Percentiles rank a stretch among this genome's conserved stretches.
Conservation (phyloP, 1,140 invertebrate species). For the Linepithema humile region DNA sequence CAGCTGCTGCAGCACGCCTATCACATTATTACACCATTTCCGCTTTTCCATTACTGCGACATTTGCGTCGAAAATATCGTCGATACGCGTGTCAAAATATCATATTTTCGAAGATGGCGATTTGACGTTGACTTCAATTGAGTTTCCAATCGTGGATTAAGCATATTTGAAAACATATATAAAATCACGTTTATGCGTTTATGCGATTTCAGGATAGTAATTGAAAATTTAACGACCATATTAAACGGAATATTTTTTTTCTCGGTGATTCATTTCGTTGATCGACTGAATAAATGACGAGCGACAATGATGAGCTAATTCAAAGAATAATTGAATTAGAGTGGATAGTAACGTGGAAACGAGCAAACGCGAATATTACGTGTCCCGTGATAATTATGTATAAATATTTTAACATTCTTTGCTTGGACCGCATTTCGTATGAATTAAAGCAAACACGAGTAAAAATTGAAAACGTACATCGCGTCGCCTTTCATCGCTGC, state of each 20-base stretch:
- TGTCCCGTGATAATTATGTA: conserved; percentile 12
- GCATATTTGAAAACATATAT: background rate
- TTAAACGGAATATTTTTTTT: background rate
- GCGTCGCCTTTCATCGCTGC: background rate
- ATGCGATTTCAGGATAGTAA: background rate
- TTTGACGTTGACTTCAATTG: conserved; percentile 21
- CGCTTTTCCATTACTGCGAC: conserved; percentile 24
- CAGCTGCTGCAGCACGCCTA: background rate
- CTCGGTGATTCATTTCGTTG: background rate
- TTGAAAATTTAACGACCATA: conserved; percentile 11
- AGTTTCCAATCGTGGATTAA: background rate
- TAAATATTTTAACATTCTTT: conserved; percentile 36
- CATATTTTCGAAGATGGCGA: background rate
- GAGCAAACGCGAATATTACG: conserved; percentile 3
- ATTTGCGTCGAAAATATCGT: conserved; percentile 22
- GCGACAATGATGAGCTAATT: background rate
- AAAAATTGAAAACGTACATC: conserved; percentile 36
- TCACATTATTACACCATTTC: conserved; percentile 31
- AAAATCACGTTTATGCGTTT: background rate
- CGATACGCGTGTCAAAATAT: conserved; percentile 27
- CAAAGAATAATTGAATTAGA: conserved; percentile 43
- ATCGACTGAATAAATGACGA: conserved; percentile 26
- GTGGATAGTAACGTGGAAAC: background rate
- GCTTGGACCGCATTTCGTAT: conserved; percentile 9
- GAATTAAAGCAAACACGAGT: conserved; percentile 32